These are phyloP conservation scores for Drosophila anomalata DNA, from an alignment of 2,888 invertebrate species.

Conservation along the genomic window DNA sequence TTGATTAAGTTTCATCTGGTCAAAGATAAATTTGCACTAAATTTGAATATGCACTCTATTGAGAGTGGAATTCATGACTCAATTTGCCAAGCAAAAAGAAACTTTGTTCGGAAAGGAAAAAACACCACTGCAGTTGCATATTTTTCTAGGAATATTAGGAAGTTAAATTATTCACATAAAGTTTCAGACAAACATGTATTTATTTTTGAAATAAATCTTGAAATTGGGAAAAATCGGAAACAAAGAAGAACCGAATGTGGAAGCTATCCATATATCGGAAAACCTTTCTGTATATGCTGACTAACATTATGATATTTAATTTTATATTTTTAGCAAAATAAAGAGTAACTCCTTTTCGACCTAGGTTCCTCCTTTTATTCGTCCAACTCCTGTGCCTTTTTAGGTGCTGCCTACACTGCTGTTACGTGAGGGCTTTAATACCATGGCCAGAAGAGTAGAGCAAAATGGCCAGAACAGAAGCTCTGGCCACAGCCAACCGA, in stretches of 20 bases:
- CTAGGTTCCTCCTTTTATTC: background rate
- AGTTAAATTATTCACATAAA: background rate
- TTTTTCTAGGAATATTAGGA: background rate
- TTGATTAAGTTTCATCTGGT: constrained; percentile 35
- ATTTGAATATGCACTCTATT: constrained; percentile 35
- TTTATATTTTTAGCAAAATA: background rate
- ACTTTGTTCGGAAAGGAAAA: background rate
- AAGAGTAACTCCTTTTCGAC: background rate
- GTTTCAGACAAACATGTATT: background rate
- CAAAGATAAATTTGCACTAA: constrained; percentile 29
- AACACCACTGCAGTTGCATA: background rate
- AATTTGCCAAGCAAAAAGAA: constrained; percentile 9
- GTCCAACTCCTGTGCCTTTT: constrained; percentile 38
- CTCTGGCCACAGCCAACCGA: constrained; percentile 68
- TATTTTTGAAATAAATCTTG: background rate
- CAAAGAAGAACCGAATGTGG: background rate
- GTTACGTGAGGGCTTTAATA: constrained; percentile 66
- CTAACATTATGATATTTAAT: background rate
- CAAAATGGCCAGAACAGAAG: constrained; percentile 6
- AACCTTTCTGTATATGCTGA: background rate
- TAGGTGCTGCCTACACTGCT: constrained; percentile 64
- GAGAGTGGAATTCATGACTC: constrained; percentile 25
- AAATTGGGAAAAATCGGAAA: background rate
- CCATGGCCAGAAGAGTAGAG: constrained; percentile 48
- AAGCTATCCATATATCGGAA: background rate